A percentile compares a stretch with the other conserved stretches of the same genome.
phyloP scores from a whole-genome alignment of 2,113 vertebrate genomes.

The Apodemus speciosus region DNA sequence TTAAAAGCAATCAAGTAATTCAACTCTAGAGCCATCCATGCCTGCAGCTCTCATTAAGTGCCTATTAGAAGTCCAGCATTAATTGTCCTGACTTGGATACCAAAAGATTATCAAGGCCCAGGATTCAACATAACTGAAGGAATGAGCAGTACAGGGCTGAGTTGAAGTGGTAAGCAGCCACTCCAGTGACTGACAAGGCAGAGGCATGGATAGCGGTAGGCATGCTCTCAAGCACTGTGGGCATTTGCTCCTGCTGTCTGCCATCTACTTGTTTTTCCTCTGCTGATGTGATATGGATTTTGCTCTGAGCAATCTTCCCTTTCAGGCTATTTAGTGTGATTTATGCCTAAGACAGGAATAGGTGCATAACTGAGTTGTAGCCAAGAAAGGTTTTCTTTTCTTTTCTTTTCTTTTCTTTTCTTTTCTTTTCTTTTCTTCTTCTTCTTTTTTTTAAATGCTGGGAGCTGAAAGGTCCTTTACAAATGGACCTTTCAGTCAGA shows the following conservation, averaged over 20 bases:
- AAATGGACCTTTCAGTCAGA: neutral
- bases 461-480: neutral
- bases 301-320: neutral
- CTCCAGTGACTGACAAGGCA: neutral
- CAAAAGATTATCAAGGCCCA: neutral
- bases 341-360: neutral
- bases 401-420: neutral
- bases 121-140: neutral
- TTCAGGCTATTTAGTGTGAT: neutral
- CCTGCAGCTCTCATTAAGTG: neutral
- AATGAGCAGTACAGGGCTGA: neutral
- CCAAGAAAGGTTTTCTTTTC: neutral
- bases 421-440: neutral
- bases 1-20: neutral
- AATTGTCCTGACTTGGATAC: slow-evolving; percentile 12
- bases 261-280: neutral
- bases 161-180: neutral
- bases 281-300: neutral
- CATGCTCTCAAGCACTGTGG: too few species aligned
- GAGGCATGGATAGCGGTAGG: neutral
- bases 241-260: neutral
- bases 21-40: neutral
- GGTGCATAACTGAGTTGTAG: neutral
- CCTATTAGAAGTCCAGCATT: neutral
- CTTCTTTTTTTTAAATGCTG: neutral